Percentiles rank a stretch among this genome's conserved stretches.
Evolutionary conservation across 2,113 vertebrate genomes (phyloP).

Genomic region (Psophia crepitans): DNA sequence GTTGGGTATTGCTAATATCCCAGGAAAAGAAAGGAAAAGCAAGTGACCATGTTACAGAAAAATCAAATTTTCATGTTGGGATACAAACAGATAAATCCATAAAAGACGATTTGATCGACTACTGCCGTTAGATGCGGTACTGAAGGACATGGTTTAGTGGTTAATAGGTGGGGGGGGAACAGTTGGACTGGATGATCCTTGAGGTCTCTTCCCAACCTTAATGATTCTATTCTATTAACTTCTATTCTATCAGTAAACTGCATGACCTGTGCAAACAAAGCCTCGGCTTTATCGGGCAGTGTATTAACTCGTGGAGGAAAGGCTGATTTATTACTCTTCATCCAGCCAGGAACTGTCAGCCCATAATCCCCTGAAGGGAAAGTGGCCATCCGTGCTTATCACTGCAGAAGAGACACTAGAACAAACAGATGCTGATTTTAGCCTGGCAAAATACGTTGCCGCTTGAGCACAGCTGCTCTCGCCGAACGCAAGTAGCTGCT

Average conservation of each 20-base stretch:
- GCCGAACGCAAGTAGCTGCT: not conserved
- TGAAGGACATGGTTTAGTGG: no score
- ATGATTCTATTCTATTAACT: no score
- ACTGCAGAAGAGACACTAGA: not conserved
- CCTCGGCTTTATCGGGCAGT: not conserved
- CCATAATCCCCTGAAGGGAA: not conserved
- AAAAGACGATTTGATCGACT: not conserved
- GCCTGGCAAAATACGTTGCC: not conserved
- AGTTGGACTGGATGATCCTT: no score
- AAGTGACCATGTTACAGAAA: not conserved
- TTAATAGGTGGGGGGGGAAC: no score
- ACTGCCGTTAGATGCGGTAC: no score
- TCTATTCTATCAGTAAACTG: not conserved
- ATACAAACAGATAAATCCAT: not conserved
- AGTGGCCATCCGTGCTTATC: not conserved
- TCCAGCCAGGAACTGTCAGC: not conserved
- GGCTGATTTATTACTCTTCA: conserved; percentile 6
- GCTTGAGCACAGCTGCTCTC: not conserved
- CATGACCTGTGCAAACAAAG: not conserved
- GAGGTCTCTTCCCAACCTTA: no score
- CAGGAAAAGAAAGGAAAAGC: not conserved
- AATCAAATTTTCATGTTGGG: not conserved
- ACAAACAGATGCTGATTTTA: not conserved
- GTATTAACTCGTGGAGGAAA: not conserved
- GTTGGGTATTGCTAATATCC: not conserved